Evolutionary conservation across 2,113 vertebrate genomes (phyloP), one percentile per base, ranked within the genome.

Genomic region (Pseudopodoces humilis): DNA sequence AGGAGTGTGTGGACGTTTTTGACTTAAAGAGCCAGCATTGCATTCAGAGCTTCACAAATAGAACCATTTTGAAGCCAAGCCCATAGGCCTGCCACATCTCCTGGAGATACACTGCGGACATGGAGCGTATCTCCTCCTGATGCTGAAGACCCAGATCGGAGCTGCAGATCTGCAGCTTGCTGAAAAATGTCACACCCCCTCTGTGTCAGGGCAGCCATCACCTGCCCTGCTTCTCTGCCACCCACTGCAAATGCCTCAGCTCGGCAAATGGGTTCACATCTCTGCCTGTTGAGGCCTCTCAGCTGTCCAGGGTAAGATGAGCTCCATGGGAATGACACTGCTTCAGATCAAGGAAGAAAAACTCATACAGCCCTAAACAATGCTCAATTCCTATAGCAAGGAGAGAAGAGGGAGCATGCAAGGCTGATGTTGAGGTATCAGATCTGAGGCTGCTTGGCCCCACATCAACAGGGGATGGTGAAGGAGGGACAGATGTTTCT

Each of bases 1-100:
- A 94, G 65, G 80, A 92, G 21, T 72, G 67, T 63, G 88, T 92
- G 86, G 58, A 94, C 74, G 92, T 53, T 95, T 83, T 93, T 86
- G 88, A 70, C 72, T 96, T 95, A 97, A 95, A 96, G 93, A 93
- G 80, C 72, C 83, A 93, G 76, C 4, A 7, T 30, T 0, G 0
- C 88, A 63, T 67, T 96, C 83, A 89, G 58, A 59, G 65, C 30
- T 88, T 86, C 67, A 58, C 58, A 94, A 79, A 90, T 1, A 70
- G 35, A 69, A 74, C 9, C 14, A 46, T 70, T 89, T 86, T 69
- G 62, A 88, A 49, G 53, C 63, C 41, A 60, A 83, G 55, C 33
- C 49, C 70, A 70, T 37, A 41, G 15, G 47, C 59, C 35, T 86
- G 75, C n/a, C 53, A 22, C 1, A 0, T 59, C 63, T 84, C 58